These are phyloP conservation scores for Drosophila paranaensis DNA, from an alignment of 2,888 invertebrate species.

Conservation along the genomic window DNA sequence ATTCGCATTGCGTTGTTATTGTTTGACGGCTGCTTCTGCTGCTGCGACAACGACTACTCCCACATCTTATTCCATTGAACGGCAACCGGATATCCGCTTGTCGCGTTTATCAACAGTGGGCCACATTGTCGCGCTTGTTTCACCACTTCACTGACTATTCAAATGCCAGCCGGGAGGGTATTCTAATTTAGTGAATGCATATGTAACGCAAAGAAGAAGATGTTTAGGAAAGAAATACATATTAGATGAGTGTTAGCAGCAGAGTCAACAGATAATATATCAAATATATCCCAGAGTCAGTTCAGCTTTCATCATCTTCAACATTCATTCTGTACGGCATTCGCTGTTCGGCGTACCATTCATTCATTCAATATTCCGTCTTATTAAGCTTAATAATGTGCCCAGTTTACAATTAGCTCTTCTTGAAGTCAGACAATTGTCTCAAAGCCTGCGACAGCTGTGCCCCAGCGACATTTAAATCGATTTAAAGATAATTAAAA, in stretches of 20 bases:
- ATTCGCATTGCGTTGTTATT: slow-evolving; percentile 42
- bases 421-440: slow-evolving; percentile 1
- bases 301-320: too few species aligned
- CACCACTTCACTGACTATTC: slow-evolving; percentile 41
- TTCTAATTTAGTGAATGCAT: not conserved
- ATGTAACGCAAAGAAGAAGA: not conserved
- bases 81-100: slow-evolving; percentile 69
- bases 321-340: not conserved
- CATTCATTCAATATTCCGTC: too few species aligned
- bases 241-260: not conserved
- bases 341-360: not conserved
- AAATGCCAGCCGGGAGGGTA: not conserved
- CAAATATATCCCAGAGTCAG: too few species aligned
- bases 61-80: slow-evolving; percentile 53
- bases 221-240: not conserved
- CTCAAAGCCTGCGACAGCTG: slow-evolving; percentile 23
- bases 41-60: not conserved
- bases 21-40: slow-evolving; percentile 24
- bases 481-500: slow-evolving; percentile 61
- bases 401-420: slow-evolving; percentile 28
- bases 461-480: slow-evolving; percentile 30
- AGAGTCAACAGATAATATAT: too few species aligned
- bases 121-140: slow-evolving; percentile 40
- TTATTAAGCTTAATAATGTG: not conserved
- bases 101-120: slow-evolving; percentile 61